Conservation (phyloP, 2,888 invertebrate genomes). For the Tridacna crocea region DNA sequence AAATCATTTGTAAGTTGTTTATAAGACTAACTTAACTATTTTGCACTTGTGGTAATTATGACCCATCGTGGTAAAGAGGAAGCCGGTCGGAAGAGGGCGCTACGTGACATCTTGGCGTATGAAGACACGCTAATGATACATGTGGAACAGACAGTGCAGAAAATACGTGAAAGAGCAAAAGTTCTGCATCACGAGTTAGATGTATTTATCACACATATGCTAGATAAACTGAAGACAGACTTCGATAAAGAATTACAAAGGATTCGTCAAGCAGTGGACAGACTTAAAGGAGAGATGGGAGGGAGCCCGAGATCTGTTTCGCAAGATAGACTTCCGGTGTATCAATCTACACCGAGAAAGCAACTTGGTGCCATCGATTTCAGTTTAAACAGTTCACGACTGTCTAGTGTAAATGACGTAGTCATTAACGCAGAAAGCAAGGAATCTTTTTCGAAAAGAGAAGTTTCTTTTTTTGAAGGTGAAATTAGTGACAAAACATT, state of each 20-base stretch:
- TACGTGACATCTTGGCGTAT: constrained; percentile 52
- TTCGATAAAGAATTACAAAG: constrained; percentile 52
- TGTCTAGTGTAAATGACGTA: constrained; percentile 2
- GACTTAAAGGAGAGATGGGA: constrained; percentile 35
- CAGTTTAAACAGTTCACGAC: constrained; percentile 29
- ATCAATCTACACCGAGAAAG: constrained; percentile 50
- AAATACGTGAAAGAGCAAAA: constrained; percentile 56
- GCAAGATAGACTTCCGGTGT: constrained; percentile 40
- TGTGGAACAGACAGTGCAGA: constrained; percentile 58
- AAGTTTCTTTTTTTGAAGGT: constrained; percentile 53
- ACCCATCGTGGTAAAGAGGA: constrained; percentile 21
- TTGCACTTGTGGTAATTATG: not conserved
- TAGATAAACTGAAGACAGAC: constrained; percentile 46
- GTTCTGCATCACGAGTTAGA: constrained; percentile 52
- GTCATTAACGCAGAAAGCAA: constrained; percentile 35
- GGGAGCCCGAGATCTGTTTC: constrained; percentile 33
- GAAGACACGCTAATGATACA: constrained; percentile 56
- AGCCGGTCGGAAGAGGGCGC: constrained; percentile 41
- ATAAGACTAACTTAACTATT: too few relatives aligned
- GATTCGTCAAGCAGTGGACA: constrained; percentile 48
- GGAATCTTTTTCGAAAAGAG: constrained; percentile 50
- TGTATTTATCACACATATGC: constrained; percentile 42
- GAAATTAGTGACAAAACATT: constrained; percentile 48
- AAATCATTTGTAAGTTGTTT: too few relatives aligned
- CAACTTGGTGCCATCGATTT: constrained; percentile 29